A percentile compares a stretch with the other conserved stretches of the same genome.
Conservation (phyloP, 2,113 vertebrate species). For the Cichladusa arquata region DNA sequence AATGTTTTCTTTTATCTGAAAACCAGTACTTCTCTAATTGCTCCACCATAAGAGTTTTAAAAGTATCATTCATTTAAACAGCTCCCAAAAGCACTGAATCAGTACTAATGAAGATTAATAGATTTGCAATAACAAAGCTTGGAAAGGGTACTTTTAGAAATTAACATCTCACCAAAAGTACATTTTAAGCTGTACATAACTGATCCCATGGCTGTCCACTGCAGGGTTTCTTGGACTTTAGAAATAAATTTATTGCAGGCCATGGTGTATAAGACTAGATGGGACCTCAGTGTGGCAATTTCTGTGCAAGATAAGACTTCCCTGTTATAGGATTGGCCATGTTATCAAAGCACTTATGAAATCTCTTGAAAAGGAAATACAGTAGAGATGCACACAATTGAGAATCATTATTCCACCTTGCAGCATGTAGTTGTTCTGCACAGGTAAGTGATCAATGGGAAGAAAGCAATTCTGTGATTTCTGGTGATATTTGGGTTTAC, state of each 20-base stretch:
- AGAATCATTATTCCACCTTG: neutral
- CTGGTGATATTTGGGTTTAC: neutral
- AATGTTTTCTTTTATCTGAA: neutral
- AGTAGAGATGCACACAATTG: neutral
- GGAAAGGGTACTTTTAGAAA: neutral
- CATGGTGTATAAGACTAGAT: neutral
- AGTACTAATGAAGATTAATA: neutral
- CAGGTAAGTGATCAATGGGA: neutral
- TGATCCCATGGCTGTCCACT: neutral
- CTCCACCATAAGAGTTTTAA: neutral
- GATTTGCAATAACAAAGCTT: neutral
- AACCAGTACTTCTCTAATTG: neutral
- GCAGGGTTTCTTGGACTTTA: neutral
- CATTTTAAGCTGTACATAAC: neutral
- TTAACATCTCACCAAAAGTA: neutral
- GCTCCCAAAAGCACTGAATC: neutral
- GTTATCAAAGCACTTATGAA: neutral
- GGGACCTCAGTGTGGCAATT: neutral
- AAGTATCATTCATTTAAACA: neutral
- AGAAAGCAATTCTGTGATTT: neutral
- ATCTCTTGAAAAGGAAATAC: neutral
- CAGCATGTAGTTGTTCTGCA: neutral
- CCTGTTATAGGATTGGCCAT: neutral
- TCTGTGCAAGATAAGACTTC: neutral
- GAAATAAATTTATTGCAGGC: neutral